Evolutionary conservation across 2,888 invertebrate species (phyloP).

Genomic region (Hoplodrina blanda): DNA sequence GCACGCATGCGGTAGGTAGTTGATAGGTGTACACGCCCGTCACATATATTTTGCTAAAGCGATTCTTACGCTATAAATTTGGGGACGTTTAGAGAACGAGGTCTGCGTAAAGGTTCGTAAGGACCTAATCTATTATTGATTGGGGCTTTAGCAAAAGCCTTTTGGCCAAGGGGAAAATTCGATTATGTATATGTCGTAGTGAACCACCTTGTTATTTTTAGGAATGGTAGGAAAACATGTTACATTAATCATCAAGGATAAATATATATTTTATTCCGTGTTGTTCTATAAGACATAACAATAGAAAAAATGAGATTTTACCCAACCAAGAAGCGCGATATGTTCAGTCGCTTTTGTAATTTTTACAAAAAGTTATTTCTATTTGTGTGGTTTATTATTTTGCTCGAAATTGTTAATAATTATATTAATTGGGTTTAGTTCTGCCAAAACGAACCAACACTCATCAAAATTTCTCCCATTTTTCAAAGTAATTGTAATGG

Average conservation of each 20-base stretch:
- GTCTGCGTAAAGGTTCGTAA: slow-evolving; percentile 72
- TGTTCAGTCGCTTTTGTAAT: no score
- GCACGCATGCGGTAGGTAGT: slow-evolving; percentile 61
- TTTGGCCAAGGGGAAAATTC: slow-evolving; percentile 67
- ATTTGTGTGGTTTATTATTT: not conserved
- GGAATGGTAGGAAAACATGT: not conserved
- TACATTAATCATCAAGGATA: not conserved
- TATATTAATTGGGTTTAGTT: no score
- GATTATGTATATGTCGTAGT: slow-evolving; percentile 67
- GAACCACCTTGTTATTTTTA: slow-evolving; percentile 64
- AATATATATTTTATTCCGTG: not conserved
- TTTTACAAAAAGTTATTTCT: not conserved
- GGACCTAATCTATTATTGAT: slow-evolving; percentile 80
- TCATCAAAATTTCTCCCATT: no score
- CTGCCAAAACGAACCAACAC: no score
- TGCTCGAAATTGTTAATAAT: not conserved
- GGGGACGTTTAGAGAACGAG: slow-evolving; percentile 73
- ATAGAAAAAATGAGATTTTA: no score
- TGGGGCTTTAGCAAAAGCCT: slow-evolving; percentile 69
- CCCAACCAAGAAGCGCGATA: no score
- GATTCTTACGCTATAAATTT: slow-evolving; percentile 73
- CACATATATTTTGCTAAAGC: slow-evolving; percentile 71
- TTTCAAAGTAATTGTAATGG: no score
- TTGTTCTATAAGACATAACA: not conserved
- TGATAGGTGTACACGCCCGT: slow-evolving; percentile 56